phyloP scores from a whole-genome alignment of 2,113 vertebrate species.

The Epinephelus cyanopodus region DNA sequence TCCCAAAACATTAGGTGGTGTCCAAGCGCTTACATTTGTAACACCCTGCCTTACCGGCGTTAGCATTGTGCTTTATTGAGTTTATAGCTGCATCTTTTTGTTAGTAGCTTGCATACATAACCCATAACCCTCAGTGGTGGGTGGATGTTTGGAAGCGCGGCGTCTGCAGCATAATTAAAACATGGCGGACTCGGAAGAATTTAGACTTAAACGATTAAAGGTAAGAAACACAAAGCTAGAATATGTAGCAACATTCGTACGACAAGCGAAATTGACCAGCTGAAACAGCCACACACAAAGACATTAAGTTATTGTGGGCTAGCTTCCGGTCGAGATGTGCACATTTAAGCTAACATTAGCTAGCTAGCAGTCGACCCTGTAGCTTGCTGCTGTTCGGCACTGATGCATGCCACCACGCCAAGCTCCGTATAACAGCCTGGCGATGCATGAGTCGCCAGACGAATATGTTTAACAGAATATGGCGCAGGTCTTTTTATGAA shows the following conservation, averaged over 20 bases:
- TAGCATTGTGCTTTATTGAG: background rate
- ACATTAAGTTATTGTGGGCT: background rate
- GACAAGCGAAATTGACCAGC: accelerated
- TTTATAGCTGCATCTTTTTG: background rate
- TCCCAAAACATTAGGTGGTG: no score
- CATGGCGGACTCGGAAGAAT: slow-evolving; percentile 82
- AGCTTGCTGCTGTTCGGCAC: slow-evolving; percentile 27
- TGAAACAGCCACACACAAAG: background rate
- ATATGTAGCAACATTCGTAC: accelerated
- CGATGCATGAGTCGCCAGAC: background rate
- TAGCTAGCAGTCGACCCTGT: slow-evolving; percentile 26
- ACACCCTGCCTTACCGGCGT: background rate
- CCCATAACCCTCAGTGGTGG: slow-evolving; percentile 38
- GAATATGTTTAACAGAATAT: accelerated
- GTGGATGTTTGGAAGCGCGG: slow-evolving; percentile 61
- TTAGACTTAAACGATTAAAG: slow-evolving; percentile 75
- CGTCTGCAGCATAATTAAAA: slow-evolving; percentile 78
- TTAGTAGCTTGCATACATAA: slow-evolving; percentile 12
- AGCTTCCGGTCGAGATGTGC: slow-evolving; percentile 40
- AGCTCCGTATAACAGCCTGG: background rate
- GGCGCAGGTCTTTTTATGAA: accelerated
- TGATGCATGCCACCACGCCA: slow-evolving; percentile 19
- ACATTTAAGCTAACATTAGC: slow-evolving; percentile 60
- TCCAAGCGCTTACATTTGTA: background rate
- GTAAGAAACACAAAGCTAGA: slow-evolving; percentile 32